phyloP scores from a whole-genome alignment of 2,888 invertebrate species.

The Papilio demoleus region DNA sequence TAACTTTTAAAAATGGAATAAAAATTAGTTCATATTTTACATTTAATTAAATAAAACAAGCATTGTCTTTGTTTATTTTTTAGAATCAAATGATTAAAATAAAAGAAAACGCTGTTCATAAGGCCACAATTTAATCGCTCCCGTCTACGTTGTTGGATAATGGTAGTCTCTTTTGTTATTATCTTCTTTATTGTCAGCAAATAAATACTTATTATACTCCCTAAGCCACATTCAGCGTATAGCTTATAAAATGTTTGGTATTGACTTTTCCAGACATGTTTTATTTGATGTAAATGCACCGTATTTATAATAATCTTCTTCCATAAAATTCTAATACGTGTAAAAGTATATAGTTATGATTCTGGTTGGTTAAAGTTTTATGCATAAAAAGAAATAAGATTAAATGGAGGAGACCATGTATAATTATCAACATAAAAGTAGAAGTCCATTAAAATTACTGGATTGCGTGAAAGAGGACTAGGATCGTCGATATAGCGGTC shows the following conservation, averaged over 20 bases:
- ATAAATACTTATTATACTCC: constrained; percentile 22
- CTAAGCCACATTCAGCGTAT: constrained; percentile 10
- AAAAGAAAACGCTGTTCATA: constrained; percentile 5
- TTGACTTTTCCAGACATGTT: neutral
- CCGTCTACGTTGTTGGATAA: constrained; percentile 29
- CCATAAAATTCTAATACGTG: neutral
- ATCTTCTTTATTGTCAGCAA: constrained; percentile 30
- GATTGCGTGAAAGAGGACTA: no score
- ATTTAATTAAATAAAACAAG: neutral
- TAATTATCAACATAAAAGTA: no score
- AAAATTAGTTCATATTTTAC: no score
- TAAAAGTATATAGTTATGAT: neutral
- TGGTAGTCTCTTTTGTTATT: constrained; percentile 30
- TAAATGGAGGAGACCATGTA: no score
- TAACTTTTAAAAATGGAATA: no score
- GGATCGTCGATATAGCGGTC: no score
- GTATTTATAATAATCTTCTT: neutral
- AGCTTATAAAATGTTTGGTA: constrained; percentile 11
- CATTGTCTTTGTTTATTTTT: neutral
- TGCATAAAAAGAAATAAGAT: no score
- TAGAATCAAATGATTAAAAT: neutral
- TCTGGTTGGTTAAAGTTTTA: no score
- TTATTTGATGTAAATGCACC: neutral
- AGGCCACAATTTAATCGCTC: constrained; percentile 32
- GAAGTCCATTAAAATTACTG: no score